Conservation (phyloP, 2,888 invertebrate genomes). For the Andrena fulva region DNA sequence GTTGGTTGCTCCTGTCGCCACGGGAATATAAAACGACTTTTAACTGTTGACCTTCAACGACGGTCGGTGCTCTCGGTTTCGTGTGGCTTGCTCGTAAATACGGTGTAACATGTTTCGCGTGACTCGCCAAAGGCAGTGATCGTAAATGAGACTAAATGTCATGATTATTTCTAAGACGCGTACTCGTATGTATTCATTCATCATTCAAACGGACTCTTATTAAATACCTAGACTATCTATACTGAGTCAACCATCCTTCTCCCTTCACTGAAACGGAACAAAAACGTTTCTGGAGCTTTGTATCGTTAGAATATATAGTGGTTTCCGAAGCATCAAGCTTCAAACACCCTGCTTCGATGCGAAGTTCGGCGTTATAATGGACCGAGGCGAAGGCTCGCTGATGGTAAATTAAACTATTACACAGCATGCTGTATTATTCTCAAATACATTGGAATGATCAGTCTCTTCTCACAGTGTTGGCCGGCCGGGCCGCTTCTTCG, state of each 20-base stretch:
- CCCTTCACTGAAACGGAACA: slow-evolving; percentile 53
- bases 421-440: slow-evolving; percentile 64
- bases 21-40: slow-evolving; percentile 46
- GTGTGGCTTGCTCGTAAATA: slow-evolving; percentile 56
- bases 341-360: slow-evolving; percentile 72
- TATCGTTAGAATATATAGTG: slow-evolving; percentile 48
- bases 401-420: slow-evolving; percentile 68
- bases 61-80: slow-evolving; percentile 2
- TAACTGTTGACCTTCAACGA: slow-evolving; percentile 4
- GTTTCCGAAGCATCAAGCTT: slow-evolving; percentile 70
- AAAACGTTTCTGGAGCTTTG: slow-evolving; percentile 46
- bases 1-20: slow-evolving; percentile 21
- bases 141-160: slow-evolving; percentile 56
- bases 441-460: slow-evolving; percentile 75
- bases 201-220: slow-evolving; percentile 44
- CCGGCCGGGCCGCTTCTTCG: slow-evolving; percentile 32
- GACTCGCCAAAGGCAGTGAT: slow-evolving; percentile 68
- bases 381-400: slow-evolving; percentile 59
- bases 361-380: slow-evolving; percentile 64
- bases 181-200: slow-evolving; percentile 49
- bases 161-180: slow-evolving; percentile 53
- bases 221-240: slow-evolving; percentile 47
- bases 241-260: slow-evolving; percentile 39
- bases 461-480: slow-evolving; percentile 63
- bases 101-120: slow-evolving; percentile 35